phyloP scores from a whole-genome alignment of 2,797 vertebrate species.

The Lerista edwardsae region DNA sequence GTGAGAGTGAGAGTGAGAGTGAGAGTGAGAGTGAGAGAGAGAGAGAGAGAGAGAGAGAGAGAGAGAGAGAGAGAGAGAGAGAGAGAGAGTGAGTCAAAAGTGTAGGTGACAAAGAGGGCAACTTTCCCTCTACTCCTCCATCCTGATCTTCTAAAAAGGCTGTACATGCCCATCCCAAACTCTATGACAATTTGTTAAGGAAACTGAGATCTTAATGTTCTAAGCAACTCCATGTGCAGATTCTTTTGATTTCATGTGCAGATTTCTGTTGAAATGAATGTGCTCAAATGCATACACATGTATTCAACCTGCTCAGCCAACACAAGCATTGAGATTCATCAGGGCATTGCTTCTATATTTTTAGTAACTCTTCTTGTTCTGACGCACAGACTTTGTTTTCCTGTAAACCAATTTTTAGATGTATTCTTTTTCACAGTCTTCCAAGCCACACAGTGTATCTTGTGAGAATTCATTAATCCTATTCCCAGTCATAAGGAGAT shows the following conservation, averaged over 20 bases:
- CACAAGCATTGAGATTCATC: neutral
- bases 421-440: conserved; percentile 38
- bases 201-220: neutral
- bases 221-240: neutral
- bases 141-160: neutral
- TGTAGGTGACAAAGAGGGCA: neutral
- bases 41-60: too few relatives aligned
- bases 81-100: too few relatives aligned
- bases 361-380: conserved; percentile 15
- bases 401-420: neutral
- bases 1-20: too few relatives aligned
- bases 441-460: conserved; percentile 24
- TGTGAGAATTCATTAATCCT: conserved; percentile 26
- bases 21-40: too few relatives aligned
- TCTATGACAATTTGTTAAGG: neutral
- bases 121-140: neutral
- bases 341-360: conserved; percentile 11
- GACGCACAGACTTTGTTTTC: conserved; percentile 6
- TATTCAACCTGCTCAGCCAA: too few relatives aligned
- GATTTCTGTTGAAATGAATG: neutral
- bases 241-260: neutral
- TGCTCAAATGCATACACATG: too few relatives aligned
- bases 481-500: neutral
- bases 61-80: too few relatives aligned
- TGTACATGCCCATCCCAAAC: neutral